These are phyloP conservation scores for Parnassius apollo DNA, from an alignment of 2,888 invertebrate genomes.

Conservation along the genomic window DNA sequence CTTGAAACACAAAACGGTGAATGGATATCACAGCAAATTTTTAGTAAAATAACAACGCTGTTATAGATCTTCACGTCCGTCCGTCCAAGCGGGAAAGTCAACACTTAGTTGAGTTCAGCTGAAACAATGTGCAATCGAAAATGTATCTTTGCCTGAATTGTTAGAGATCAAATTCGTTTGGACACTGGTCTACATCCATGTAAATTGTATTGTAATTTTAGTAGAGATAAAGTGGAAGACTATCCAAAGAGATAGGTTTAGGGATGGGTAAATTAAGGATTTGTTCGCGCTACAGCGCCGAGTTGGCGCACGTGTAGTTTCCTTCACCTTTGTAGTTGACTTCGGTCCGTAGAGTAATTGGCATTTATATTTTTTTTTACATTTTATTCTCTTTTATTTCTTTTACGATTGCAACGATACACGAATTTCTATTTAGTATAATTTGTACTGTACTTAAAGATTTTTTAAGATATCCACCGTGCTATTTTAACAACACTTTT, in stretches of 20 bases:
- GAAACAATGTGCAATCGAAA: constrained; percentile 27
- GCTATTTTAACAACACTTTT: constrained; percentile 20
- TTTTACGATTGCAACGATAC: constrained; percentile 48
- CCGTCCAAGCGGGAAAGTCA: constrained; percentile 72
- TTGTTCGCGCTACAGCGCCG: constrained; percentile 1
- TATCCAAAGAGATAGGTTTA: constrained; percentile 37
- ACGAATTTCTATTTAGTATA: constrained; percentile 18
- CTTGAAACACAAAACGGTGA: constrained; percentile 21
- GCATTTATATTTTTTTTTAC: constrained; percentile 51
- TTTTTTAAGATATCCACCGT: constrained; percentile 21
- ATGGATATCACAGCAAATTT: constrained; percentile 32
- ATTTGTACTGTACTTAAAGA: constrained; percentile 15
- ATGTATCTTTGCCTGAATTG: not conserved
- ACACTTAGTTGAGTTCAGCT: constrained; percentile 50
- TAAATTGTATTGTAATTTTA: constrained; percentile 36
- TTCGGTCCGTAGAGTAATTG: constrained; percentile 50
- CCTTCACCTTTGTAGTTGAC: constrained; percentile 12
- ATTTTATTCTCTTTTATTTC: constrained; percentile 32
- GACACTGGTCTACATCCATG: constrained; percentile 41
- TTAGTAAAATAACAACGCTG: constrained; percentile 41
- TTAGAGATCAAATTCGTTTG: constrained; percentile 9
- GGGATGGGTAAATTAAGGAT: constrained; percentile 18
- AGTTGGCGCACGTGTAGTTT: constrained; percentile 11
- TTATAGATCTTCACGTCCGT: constrained; percentile 56
- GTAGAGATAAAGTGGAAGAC: constrained; percentile 39